Evolutionary conservation across 2,113 vertebrate species (phyloP), one percentile per base, ranked within the genome.

Genomic region (Brachyistius frenatus): DNA sequence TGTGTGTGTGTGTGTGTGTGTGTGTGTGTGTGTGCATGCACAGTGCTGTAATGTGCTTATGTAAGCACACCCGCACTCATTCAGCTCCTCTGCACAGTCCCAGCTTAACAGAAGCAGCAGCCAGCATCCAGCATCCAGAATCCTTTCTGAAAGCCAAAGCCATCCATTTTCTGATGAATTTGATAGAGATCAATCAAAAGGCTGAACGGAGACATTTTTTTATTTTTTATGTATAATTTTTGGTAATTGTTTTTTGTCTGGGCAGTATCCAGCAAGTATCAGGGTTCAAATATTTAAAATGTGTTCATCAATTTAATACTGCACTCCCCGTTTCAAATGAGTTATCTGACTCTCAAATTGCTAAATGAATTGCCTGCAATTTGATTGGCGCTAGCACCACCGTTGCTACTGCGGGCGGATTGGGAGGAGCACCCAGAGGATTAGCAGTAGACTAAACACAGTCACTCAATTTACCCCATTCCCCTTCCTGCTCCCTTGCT

Each of bases 11-110:
- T 23, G 23, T 23, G 13, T 33, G 35, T 36, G 57, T 35, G 75
- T 52, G 71, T 56, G 57, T 32, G 65, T 66, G 69, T 16, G 74
- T 39, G 65, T 65, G 82, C 66, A 66, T 36, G 58, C 49, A 56
- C 47, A 61, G 9, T 0, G n/a, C 61, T 75, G 69, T 74, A 80
- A 84, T 86, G 83, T 79, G 78, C 84, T 92, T 93, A 92, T 92
- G 81, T 89, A 93, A 93, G 81, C 36, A 44, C 71, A 80, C 66
- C 64, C 85, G 72, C 76, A 33, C 57, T 86, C 76, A 80, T 63
- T 77, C 30, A 16, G 47, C 58, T 86, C 63, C 61, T 83, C 80
- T 75, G 74, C 84, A 75, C 66, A 69, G 49, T 73, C 52, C 41
- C 46, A 78, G 55, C 47, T 69, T 63, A 73, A 62, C 60, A 84